These are phyloP conservation scores for Equus quagga DNA, from an alignment of 2,113 vertebrate species.

Conservation along the genomic window DNA sequence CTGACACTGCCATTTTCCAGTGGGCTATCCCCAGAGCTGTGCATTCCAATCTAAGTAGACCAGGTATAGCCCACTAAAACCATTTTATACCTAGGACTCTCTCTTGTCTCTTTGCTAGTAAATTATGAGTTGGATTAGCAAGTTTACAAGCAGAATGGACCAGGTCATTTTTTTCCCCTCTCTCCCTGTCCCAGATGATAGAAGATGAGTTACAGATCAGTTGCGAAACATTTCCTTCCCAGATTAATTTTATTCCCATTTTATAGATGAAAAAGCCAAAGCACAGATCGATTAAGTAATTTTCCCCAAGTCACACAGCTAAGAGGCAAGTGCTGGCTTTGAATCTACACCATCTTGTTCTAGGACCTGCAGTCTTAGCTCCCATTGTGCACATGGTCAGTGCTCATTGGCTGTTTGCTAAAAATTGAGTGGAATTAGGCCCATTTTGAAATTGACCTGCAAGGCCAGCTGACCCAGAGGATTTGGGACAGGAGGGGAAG, in stretches of 20 bases:
- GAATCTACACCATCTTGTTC: too few species aligned
- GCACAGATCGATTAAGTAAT: background rate
- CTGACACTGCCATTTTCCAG: background rate
- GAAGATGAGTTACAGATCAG: background rate
- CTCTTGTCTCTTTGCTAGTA: background rate
- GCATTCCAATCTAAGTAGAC: background rate
- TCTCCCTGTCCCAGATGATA: background rate
- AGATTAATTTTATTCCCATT: background rate
- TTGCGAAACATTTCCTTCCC: background rate
- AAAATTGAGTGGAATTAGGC: background rate
- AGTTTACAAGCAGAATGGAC: background rate
- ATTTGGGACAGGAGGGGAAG: background rate
- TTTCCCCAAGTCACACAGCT: background rate
- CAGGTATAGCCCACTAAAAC: fast-evolving
- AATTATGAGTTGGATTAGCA: background rate
- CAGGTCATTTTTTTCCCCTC: background rate
- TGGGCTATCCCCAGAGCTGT: fast-evolving
- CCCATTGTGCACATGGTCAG: fast-evolving
- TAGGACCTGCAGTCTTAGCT: background rate
- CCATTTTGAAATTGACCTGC: background rate
- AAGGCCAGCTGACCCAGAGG: background rate
- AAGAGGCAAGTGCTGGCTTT: background rate
- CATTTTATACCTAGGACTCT: too few species aligned
- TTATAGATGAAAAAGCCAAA: background rate
- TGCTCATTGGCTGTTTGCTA: background rate